Evolutionary conservation across 2,797 vertebrate species (phyloP).

Genomic region (Epinephelus malabaricus): DNA sequence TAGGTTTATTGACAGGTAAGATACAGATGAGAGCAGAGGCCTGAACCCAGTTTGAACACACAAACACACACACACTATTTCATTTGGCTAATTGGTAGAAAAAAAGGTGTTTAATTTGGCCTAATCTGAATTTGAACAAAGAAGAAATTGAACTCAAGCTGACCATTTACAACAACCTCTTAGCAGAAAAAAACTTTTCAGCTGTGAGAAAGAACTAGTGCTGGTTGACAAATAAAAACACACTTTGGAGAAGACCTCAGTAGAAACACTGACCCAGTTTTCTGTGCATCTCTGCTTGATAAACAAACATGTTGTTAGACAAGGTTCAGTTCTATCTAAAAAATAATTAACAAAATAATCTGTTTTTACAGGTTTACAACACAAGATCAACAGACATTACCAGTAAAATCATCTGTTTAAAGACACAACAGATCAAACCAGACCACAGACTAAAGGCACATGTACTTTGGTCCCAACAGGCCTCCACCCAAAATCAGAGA

Average conservation of each 20-base stretch:
- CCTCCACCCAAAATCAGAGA: constrained; percentile 89
- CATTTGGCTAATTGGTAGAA: constrained; percentile 92
- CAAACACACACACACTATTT: constrained; percentile 88
- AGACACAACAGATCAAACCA: constrained; percentile 84
- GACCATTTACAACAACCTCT: constrained; percentile 92
- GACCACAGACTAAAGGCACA: constrained; percentile 92
- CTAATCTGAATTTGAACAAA: constrained; percentile 90
- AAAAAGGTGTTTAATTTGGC: constrained; percentile 94
- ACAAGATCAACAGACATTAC: constrained; percentile 32
- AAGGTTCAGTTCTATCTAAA: constrained; percentile 12
- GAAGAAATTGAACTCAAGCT: constrained; percentile 92
- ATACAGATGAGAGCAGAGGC: constrained; percentile 90
- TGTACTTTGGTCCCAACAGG: constrained; percentile 96
- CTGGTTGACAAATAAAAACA: constrained; percentile 35
- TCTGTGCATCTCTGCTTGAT: constrained; percentile 28
- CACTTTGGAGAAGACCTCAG: neutral
- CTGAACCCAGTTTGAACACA: constrained; percentile 71
- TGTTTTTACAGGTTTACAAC: constrained; percentile 48
- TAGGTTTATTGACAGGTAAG: constrained; percentile 96
- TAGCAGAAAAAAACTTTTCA: constrained; percentile 55
- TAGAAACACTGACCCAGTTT: constrained; percentile 1
- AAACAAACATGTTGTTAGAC: constrained; percentile 1
- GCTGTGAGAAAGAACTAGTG: constrained; percentile 30
- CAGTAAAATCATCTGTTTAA: constrained; percentile 79
- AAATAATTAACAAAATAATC: constrained; percentile 38